Evolutionary conservation across 2,113 vertebrate species (phyloP).

Genomic region (Sylvietta virens): DNA sequence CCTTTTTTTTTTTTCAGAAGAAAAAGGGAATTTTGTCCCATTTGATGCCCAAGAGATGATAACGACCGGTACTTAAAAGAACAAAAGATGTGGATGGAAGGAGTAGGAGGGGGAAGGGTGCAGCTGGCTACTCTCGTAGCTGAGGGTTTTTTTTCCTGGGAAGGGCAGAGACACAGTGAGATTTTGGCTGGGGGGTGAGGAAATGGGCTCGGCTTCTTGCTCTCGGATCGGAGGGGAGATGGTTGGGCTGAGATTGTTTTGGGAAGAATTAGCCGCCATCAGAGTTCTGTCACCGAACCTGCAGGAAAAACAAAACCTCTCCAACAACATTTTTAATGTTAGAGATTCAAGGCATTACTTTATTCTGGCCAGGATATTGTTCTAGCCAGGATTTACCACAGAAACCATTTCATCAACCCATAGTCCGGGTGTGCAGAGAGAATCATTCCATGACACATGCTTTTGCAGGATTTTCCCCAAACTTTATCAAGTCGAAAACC

Average conservation of each 20-base stretch:
- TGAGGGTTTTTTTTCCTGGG: not conserved
- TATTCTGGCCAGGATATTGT: not conserved
- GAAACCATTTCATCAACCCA: not conserved
- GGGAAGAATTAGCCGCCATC: not conserved
- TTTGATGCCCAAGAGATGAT: not conserved
- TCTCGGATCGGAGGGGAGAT: not conserved
- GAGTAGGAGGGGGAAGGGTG: not conserved
- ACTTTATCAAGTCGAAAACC: not conserved
- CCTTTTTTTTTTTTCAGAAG: not conserved
- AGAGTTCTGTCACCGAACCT: not conserved
- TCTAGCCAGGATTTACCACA: not conserved
- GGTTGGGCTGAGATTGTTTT: too few species aligned
- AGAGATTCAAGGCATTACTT: not conserved
- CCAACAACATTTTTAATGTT: not conserved
- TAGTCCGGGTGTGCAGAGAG: too few species aligned
- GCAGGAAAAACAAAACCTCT: not conserved
- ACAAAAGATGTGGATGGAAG: not conserved
- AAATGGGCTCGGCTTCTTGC: not conserved
- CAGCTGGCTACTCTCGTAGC: not conserved
- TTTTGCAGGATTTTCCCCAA: not conserved
- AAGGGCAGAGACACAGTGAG: not conserved
- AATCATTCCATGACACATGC: not conserved
- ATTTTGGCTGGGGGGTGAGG: not conserved
- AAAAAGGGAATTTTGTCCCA: not conserved
- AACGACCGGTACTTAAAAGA: fast-evolving